Percentiles rank a stretch among this genome's conserved stretches.
phyloP scores from a whole-genome alignment of 2,113 vertebrate species.

The Panurus biarmicus region DNA sequence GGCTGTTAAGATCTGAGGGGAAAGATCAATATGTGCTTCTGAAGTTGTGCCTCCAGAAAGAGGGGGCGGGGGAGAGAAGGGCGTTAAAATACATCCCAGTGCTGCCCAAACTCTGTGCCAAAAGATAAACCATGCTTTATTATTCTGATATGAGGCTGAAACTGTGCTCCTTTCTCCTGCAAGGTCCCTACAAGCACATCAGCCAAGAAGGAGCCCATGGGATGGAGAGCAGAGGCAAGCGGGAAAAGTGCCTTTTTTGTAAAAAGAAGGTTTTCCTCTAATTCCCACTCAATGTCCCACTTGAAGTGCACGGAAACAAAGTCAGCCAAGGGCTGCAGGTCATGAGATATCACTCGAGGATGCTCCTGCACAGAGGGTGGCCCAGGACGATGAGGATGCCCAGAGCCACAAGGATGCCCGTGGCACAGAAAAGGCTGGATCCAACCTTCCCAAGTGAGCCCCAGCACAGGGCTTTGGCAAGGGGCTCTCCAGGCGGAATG shows the following conservation, averaged over 20 bases:
- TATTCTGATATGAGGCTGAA: not conserved
- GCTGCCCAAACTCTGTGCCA: not conserved
- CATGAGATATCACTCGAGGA: rapidly evolving
- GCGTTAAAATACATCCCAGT: slow-evolving; percentile 1
- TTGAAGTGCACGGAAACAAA: rapidly evolving
- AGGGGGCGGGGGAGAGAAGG: not conserved
- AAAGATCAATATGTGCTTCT: slow-evolving; percentile 69
- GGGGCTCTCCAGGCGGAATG: not conserved
- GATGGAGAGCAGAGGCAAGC: rapidly evolving
- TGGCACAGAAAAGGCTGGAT: not conserved
- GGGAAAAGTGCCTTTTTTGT: not conserved
- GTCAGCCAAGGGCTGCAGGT: not conserved
- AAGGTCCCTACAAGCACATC: not conserved
- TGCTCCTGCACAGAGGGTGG: not conserved
- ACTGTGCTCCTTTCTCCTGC: not conserved
- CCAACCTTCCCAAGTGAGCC: rapidly evolving
- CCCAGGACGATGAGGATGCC: not conserved
- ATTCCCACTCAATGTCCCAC: not conserved
- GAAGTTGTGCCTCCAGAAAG: slow-evolving; percentile 51
- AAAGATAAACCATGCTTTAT: not conserved
- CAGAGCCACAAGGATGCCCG: rapidly evolving
- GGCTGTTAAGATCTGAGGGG: slow-evolving; percentile 73
- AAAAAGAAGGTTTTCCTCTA: not conserved
- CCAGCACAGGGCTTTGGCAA: not conserved
- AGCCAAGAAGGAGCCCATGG: not conserved